Conservation (phyloP, 1,140 invertebrate species). For the Bradysia coprophila region DNA sequence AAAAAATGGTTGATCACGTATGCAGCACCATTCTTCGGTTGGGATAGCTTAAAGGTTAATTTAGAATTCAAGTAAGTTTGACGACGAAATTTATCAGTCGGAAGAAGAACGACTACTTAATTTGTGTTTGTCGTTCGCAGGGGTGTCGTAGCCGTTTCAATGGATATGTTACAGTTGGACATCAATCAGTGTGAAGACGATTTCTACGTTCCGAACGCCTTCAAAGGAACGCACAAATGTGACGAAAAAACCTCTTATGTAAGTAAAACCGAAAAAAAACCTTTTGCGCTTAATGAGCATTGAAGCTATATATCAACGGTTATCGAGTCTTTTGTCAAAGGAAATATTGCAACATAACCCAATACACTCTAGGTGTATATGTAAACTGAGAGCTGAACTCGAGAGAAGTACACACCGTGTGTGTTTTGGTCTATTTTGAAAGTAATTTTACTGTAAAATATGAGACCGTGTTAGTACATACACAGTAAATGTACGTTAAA, state of each 20-base stretch:
- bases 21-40: conserved; percentile 91
- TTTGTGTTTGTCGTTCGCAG: conserved; percentile 33
- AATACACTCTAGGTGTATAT: too few species aligned
- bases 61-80: conserved; percentile 82
- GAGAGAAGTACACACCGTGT: too few species aligned
- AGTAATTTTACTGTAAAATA: too few species aligned
- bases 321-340: too few species aligned
- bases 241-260: conserved; percentile 82
- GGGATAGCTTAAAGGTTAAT: conserved; percentile 77
- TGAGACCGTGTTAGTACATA: too few species aligned
- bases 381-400: too few species aligned
- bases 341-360: too few species aligned
- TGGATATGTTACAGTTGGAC: conserved; percentile 76
- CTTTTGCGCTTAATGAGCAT: too few species aligned
- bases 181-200: conserved; percentile 89
- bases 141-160: conserved; percentile 84
- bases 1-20: conserved; percentile 94
- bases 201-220: conserved; percentile 80
- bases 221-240: conserved; percentile 90
- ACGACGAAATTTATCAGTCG: neutral
- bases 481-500: too few species aligned
- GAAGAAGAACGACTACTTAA: neutral
- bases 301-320: too few species aligned
- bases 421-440: too few species aligned
- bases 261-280: conserved; percentile 30